A percentile compares a stretch with the other conserved stretches of the same genome.
These are phyloP conservation scores for Lutjanus erythropterus DNA, from an alignment of 2,113 vertebrate species.

Conservation along the genomic window DNA sequence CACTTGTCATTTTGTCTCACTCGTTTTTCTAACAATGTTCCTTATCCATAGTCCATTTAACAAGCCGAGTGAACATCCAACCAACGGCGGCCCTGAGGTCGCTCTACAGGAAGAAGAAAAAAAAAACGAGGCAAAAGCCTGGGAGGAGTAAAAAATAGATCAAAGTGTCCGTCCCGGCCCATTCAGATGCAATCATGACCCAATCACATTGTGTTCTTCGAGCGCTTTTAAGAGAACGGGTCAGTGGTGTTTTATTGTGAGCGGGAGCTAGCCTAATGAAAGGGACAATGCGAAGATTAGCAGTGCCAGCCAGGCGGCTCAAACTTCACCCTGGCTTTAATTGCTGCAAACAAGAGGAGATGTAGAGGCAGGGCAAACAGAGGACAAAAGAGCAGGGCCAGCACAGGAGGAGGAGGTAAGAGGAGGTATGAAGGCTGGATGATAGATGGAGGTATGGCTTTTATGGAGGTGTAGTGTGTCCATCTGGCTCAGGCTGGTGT, in stretches of 20 bases:
- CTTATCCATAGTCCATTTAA: conserved; percentile 60
- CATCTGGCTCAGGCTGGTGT: conserved; percentile 58
- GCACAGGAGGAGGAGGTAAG: conserved; percentile 70
- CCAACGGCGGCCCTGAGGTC: conserved; percentile 74
- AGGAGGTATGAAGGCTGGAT: conserved; percentile 68
- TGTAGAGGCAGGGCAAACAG: conserved; percentile 86
- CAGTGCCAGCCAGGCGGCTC: conserved; percentile 88
- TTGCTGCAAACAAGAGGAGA: conserved; percentile 88
- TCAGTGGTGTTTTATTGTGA: conserved; percentile 87
- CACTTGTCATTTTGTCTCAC: conserved; percentile 7
- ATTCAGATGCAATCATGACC: conserved; percentile 89
- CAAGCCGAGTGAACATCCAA: conserved; percentile 68
- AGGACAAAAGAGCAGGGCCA: conserved; percentile 82
- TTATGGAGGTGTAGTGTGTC: conserved; percentile 70
- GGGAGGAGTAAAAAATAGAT: conserved; percentile 83
- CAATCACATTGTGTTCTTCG: conserved; percentile 87
- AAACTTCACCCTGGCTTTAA: conserved; percentile 89
- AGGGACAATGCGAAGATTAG: conserved; percentile 90
- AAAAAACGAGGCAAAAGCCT: conserved; percentile 40
- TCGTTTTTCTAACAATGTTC: conserved; percentile 51
- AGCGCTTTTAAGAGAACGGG: conserved; percentile 86
- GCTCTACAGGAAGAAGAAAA: conserved; percentile 52
- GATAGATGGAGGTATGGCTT: conserved; percentile 70
- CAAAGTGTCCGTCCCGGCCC: conserved; percentile 85
- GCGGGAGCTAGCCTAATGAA: conserved; percentile 89